Evolutionary conservation across 2,888 invertebrate genomes (phyloP).

Genomic region (Bruchidius siliquastri): DNA sequence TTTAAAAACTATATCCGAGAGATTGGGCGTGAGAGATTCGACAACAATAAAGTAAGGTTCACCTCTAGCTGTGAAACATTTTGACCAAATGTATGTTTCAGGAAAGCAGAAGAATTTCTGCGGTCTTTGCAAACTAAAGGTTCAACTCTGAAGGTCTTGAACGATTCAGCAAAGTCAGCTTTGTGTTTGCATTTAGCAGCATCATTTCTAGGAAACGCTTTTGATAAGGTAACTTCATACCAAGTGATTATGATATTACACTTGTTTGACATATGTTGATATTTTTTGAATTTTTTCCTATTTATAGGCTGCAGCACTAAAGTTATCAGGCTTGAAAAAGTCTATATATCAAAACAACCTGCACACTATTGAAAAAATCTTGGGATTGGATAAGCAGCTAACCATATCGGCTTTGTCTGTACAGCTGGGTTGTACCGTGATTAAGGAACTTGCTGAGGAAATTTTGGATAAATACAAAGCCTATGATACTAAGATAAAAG

Average conservation of each 20-base stretch:
- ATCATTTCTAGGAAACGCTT: slow-evolving; percentile 47
- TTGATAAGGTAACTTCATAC: slow-evolving; percentile 54
- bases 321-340: slow-evolving; percentile 56
- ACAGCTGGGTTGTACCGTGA: slow-evolving; percentile 51
- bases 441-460: slow-evolving; percentile 50
- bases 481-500: slow-evolving; percentile 49
- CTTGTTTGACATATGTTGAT: not conserved
- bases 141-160: slow-evolving; percentile 43
- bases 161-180: slow-evolving; percentile 57
- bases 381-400: slow-evolving; percentile 55
- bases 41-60: slow-evolving; percentile 20
- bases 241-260: not conserved
- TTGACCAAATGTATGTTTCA: slow-evolving; percentile 25
- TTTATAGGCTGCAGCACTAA: slow-evolving; percentile 54
- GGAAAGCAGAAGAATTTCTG: slow-evolving; percentile 54
- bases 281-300: not conserved
- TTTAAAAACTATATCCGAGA: slow-evolving; percentile 19
- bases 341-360: slow-evolving; percentile 53
- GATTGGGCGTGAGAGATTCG: slow-evolving; percentile 24
- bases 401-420: slow-evolving; percentile 56
- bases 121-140: slow-evolving; percentile 50
- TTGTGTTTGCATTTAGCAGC: slow-evolving; percentile 61
- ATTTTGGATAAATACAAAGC: slow-evolving; percentile 53
- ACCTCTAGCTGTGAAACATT: not conserved
- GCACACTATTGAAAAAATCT: slow-evolving; percentile 57